These are phyloP conservation scores for Macquaria australasica DNA, from an alignment of 2,113 vertebrate genomes.

Conservation along the genomic window DNA sequence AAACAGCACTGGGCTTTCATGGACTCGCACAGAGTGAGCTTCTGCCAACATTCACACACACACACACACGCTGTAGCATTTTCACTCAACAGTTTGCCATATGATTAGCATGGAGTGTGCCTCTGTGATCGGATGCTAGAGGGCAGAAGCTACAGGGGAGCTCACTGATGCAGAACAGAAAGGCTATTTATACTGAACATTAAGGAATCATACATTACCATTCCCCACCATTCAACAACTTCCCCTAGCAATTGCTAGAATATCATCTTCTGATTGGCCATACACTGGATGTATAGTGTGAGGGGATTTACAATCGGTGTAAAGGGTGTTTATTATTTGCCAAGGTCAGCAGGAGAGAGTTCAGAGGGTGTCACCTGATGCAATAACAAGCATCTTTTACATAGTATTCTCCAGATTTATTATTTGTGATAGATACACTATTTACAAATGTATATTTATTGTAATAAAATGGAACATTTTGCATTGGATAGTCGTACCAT, in stretches of 20 bases:
- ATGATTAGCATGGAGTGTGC: constrained; percentile 73
- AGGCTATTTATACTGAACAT: constrained; percentile 74
- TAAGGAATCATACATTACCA: constrained; percentile 72
- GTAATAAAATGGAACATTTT: not conserved
- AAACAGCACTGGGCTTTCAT: constrained; percentile 62
- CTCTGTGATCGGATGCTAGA: constrained; percentile 56
- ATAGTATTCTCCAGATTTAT: not conserved
- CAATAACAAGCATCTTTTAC: not conserved
- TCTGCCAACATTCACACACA: constrained; percentile 43
- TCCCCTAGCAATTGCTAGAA: constrained; percentile 35
- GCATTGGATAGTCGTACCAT: not conserved
- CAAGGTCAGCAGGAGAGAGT: constrained; percentile 36
- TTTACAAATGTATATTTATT: not conserved
- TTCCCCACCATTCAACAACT: constrained; percentile 71
- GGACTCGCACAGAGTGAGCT: constrained; percentile 58
- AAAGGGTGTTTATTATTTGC: constrained; percentile 1
- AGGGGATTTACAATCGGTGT: constrained; percentile 17
- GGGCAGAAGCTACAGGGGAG: constrained; percentile 51
- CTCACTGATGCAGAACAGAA: constrained; percentile 58
- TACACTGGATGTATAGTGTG: constrained; percentile 3
- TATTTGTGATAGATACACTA: not conserved
- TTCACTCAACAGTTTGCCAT: constrained; percentile 64
- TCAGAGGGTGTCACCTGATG: constrained; percentile 17
- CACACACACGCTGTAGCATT: constrained; percentile 12
- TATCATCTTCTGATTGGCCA: constrained; percentile 15